Evolutionary conservation across 1,140 invertebrate genomes (phyloP).

Genomic region (Andricus grossulariae): DNA sequence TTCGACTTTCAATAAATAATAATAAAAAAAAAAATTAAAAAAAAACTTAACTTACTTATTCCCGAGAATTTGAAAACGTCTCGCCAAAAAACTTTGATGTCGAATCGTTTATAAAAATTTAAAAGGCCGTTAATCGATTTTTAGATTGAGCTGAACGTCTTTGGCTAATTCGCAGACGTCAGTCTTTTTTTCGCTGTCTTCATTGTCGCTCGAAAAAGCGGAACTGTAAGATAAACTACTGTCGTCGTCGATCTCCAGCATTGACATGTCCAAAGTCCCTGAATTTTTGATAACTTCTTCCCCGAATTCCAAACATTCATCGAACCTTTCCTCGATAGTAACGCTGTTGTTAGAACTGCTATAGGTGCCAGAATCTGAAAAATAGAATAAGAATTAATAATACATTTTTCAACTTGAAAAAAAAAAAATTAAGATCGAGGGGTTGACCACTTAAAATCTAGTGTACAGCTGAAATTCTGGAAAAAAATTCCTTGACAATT

Average conservation of each 20-base stretch:
- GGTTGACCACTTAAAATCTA: no score
- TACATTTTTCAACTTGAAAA: neutral
- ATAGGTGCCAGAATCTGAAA: neutral
- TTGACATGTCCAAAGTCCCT: neutral
- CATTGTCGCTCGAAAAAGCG: slow-evolving; percentile 6
- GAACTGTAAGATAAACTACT: neutral
- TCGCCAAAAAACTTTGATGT: neutral
- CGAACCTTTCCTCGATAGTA: slow-evolving; percentile 1
- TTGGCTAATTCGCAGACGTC: neutral
- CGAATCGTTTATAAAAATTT: neutral
- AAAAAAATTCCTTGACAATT: no score
- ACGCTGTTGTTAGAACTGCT: slow-evolving; percentile 8
- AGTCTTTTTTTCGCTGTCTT: neutral
- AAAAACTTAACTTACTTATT: no score
- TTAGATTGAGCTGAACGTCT: neutral
- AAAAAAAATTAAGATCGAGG: no score
- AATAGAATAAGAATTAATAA: neutral
- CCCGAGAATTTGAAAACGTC: no score
- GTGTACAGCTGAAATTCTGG: no score
- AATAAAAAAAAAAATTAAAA: no score
- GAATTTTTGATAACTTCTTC: neutral
- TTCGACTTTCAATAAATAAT: no score
- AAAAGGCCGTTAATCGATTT: neutral
- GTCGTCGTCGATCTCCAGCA: neutral
- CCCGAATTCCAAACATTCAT: neutral